phyloP scores from a whole-genome alignment of 64 coral and sea anemone species.

The Anthopleura sola region DNA sequence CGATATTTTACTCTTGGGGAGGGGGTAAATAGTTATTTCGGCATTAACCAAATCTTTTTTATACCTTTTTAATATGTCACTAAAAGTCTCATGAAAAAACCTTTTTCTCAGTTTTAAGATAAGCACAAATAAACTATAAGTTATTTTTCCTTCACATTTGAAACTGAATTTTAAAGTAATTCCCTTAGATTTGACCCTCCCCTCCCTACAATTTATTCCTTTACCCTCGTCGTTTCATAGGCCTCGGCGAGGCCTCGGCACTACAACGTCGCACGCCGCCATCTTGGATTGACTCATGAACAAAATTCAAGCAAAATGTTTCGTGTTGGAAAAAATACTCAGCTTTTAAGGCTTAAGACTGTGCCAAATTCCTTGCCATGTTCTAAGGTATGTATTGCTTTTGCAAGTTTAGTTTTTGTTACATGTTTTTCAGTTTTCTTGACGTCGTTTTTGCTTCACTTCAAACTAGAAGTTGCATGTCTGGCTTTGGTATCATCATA shows the following conservation, averaged over 20 bases:
- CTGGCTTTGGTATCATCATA: background rate
- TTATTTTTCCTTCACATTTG: background rate
- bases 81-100: no score
- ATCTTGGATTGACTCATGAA: background rate
- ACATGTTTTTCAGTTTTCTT: background rate
- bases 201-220: background rate
- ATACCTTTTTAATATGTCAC: background rate
- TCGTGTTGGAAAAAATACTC: constrained; percentile 16
- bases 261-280: background rate
- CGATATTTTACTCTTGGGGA: background rate
- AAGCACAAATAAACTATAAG: background rate
- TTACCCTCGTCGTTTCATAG: background rate
- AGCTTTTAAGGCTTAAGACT: background rate
- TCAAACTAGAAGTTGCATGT: no score
- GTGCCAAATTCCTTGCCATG: background rate
- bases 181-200: background rate
- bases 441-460: no score
- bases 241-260: constrained; percentile 7
- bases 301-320: constrained; percentile 7
- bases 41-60: background rate
- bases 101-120: no score
- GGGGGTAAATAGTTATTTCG: background rate
- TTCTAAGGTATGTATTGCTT: background rate
- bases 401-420: background rate
- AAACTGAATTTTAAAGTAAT: background rate